These are phyloP conservation scores for Nothocercus julius DNA, from an alignment of 2,113 vertebrate genomes.

Conservation along the genomic window DNA sequence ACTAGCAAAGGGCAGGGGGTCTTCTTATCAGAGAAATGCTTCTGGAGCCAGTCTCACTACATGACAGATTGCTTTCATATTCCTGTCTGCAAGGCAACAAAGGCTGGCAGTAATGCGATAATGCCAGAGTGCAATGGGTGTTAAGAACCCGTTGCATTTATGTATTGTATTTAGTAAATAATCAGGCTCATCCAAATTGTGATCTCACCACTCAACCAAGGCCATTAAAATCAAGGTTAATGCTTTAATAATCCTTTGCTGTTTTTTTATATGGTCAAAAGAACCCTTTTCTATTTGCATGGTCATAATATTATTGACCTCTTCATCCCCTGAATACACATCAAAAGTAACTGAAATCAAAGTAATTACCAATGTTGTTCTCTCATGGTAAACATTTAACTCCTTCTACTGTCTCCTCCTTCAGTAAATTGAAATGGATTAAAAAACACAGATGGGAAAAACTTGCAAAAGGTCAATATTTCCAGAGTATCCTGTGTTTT, in stretches of 20 bases:
- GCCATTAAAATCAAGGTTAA: slow-evolving; percentile 93
- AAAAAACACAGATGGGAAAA: slow-evolving; percentile 52
- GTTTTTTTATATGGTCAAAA: slow-evolving; percentile 82
- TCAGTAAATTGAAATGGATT: slow-evolving; percentile 75
- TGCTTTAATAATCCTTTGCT: slow-evolving; percentile 88
- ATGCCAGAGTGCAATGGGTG: slow-evolving; percentile 93
- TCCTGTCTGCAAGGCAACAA: slow-evolving; percentile 94
- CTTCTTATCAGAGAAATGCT: slow-evolving; percentile 97
- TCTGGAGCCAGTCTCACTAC: slow-evolving; percentile 95
- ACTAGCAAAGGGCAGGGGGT: slow-evolving; percentile 90
- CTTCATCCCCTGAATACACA: slow-evolving; percentile 82
- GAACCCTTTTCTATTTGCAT: slow-evolving; percentile 86
- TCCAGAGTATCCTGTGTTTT: slow-evolving; percentile 43
- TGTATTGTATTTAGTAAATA: slow-evolving; percentile 94
- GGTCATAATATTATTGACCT: slow-evolving; percentile 88
- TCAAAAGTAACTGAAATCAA: slow-evolving; percentile 85
- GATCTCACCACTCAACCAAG: slow-evolving; percentile 89
- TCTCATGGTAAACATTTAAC: slow-evolving; percentile 82
- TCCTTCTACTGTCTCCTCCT: slow-evolving; percentile 60
- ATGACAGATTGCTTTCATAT: slow-evolving; percentile 97
- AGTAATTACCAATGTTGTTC: slow-evolving; percentile 83
- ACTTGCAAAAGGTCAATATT: slow-evolving; percentile 60
- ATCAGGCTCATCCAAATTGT: slow-evolving; percentile 93
- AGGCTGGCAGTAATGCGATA: slow-evolving; percentile 99
- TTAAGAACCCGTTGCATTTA: slow-evolving; percentile 91